Conservation (phyloP, 2,888 invertebrate genomes). For the Gymnocheta viridis region DNA sequence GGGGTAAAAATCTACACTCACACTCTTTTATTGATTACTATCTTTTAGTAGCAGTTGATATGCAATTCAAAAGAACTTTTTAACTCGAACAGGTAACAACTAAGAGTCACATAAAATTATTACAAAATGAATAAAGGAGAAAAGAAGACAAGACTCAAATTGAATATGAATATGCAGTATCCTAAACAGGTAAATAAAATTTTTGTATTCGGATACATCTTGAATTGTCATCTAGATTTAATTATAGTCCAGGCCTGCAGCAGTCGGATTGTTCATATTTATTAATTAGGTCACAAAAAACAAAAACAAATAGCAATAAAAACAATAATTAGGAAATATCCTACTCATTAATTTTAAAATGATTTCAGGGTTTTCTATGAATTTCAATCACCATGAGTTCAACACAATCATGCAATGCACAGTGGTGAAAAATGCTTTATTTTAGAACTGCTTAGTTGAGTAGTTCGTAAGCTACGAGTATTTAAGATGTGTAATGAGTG, state of each 20-base stretch:
- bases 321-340: conserved; percentile 11
- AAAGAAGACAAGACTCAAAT: background rate
- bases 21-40: no score
- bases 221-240: no score
- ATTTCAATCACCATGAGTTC: conserved; percentile 6
- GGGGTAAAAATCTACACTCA: no score
- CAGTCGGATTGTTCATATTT: conserved; percentile 13
- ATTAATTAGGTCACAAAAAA: conserved; percentile 49
- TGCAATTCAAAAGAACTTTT: no score
- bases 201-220: conserved; percentile 20
- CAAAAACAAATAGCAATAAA: conserved; percentile 27
- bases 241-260: conserved; percentile 6
- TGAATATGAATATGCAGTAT: no score
- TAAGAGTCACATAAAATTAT: background rate
- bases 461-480: background rate
- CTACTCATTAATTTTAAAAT: conserved; percentile 27
- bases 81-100: conserved; percentile 14
- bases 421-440: background rate
- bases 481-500: no score
- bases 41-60: background rate
- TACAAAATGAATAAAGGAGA: background rate
- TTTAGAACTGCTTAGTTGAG: background rate
- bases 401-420: background rate
- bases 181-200: no score
- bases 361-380: conserved; percentile 35